Evolutionary conservation across 2,113 vertebrate genomes (phyloP).

Genomic region (Eclectus roratus): DNA sequence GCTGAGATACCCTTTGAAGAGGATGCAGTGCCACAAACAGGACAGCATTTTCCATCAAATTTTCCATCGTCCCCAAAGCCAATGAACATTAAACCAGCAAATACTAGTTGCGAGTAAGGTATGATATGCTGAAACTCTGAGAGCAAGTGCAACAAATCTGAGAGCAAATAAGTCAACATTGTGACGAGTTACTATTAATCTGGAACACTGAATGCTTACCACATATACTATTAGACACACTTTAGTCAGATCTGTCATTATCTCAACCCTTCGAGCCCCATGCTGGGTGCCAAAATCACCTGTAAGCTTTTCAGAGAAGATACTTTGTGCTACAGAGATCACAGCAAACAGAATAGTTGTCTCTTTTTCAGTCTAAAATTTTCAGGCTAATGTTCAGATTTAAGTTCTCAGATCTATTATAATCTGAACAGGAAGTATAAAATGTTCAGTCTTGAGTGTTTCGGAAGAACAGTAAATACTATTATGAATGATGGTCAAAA

Average conservation of each 20-base stretch:
- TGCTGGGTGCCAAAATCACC: background rate
- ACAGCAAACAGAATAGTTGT: background rate
- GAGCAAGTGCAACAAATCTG: background rate
- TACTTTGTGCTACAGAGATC: background rate
- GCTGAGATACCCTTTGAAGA: background rate
- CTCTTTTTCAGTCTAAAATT: background rate
- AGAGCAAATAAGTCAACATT: background rate
- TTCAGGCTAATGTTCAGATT: background rate
- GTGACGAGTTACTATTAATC: background rate
- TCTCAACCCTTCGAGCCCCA: background rate
- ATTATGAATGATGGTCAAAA: background rate
- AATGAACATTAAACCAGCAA: background rate
- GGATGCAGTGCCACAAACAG: rapidly evolving
- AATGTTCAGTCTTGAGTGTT: background rate
- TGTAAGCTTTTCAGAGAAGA: background rate
- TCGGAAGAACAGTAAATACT: background rate
- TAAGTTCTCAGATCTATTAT: background rate
- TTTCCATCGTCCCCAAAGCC: background rate
- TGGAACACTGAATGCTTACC: background rate
- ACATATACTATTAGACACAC: background rate
- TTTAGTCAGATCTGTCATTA: background rate
- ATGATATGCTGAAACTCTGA: background rate
- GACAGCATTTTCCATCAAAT: background rate
- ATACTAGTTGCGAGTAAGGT: background rate
- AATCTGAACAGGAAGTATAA: background rate